Conservation (phyloP, 2,888 invertebrate species). For the Cheilosia variabilis region DNA sequence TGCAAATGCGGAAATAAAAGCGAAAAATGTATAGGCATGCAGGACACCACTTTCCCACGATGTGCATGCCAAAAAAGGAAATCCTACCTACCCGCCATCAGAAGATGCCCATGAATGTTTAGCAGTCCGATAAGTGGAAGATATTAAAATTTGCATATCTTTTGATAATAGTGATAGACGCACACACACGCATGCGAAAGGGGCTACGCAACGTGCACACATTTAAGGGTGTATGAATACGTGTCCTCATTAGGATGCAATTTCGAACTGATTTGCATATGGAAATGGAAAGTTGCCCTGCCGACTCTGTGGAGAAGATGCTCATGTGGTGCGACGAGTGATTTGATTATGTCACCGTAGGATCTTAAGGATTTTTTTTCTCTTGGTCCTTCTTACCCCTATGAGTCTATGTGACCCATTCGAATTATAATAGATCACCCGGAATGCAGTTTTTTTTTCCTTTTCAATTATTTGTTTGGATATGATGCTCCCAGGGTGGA, state of each 20-base stretch:
- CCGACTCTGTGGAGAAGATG: conserved; percentile 46
- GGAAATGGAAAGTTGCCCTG: conserved; percentile 60
- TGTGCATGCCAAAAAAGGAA: conserved; percentile 42
- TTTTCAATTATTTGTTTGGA: conserved; percentile 10
- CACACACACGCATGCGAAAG: conserved; percentile 1
- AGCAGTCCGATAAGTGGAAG: conserved; percentile 33
- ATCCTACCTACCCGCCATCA: conserved; percentile 39
- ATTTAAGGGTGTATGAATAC: neutral
- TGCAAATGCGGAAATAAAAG: conserved; percentile 61
- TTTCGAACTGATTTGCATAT: conserved; percentile 61
- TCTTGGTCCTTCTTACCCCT: conserved; percentile 21
- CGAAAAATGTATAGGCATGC: conserved; percentile 18
- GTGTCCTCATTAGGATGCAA: conserved; percentile 47
- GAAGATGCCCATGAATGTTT: conserved; percentile 18
- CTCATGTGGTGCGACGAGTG: conserved; percentile 55
- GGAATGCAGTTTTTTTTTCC: conserved; percentile 65
- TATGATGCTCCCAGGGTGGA: conserved; percentile 57
- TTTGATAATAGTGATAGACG: conserved; percentile 24
- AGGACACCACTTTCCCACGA: conserved; percentile 66
- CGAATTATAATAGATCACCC: conserved; percentile 61
- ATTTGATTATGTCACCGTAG: conserved; percentile 70
- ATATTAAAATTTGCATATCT: conserved; percentile 61
- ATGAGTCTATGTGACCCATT: conserved; percentile 24
- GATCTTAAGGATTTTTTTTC: conserved; percentile 47
- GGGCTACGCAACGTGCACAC: conserved; percentile 1